Conservation (phyloP, 2,888 invertebrate genomes). For the Nephrotoma guestfalica region DNA sequence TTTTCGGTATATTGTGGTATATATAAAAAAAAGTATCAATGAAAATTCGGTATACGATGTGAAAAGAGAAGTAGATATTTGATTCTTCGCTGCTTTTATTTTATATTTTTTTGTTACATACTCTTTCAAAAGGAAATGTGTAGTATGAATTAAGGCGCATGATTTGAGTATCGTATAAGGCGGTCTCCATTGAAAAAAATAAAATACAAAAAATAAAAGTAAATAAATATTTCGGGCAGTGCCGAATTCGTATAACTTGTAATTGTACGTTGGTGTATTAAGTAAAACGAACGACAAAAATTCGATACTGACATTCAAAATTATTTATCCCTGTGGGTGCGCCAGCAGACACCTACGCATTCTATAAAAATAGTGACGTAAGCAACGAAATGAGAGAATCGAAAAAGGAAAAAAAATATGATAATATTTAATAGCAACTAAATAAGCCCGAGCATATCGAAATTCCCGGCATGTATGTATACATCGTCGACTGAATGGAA, state of each 20-base stretch:
- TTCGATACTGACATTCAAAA: not conserved
- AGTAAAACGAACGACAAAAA: not conserved
- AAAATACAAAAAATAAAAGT: not conserved
- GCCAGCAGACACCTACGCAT: constrained; percentile 34
- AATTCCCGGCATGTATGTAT: not conserved
- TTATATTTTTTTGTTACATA: not conserved
- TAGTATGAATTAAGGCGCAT: not conserved
- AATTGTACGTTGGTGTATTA: not conserved
- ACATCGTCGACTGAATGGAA: not conserved
- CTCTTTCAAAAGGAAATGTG: not conserved
- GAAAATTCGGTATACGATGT: not conserved
- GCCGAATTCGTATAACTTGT: not conserved
- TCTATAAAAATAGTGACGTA: constrained; percentile 27
- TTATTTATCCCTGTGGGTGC: constrained; percentile 23
- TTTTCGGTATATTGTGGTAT: not conserved
- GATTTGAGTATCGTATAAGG: not conserved
- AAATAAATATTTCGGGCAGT: not conserved
- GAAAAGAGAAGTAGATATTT: not conserved
- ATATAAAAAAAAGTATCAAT: not conserved
- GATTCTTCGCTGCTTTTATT: not conserved
- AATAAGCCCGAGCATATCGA: not conserved
- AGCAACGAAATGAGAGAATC: constrained; percentile 15
- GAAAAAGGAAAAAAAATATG: not conserved
- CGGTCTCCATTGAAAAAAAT: not conserved
- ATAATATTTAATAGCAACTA: not conserved